Conservation (phyloP, 1,140 invertebrate species). For the Neodiprion virginianus region DNA sequence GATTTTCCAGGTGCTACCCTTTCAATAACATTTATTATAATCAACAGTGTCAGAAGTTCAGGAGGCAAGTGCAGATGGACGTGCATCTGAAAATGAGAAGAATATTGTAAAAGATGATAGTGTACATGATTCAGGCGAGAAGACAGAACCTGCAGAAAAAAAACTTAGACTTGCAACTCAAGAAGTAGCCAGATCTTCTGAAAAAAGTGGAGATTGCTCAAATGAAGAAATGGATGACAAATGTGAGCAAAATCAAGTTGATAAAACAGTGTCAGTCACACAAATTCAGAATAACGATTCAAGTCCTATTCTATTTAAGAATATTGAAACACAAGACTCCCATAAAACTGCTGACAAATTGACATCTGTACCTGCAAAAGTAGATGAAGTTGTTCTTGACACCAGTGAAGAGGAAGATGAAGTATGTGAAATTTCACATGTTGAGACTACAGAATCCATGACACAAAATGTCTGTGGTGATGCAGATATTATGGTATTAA, state of each 20-base stretch:
- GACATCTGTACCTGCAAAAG: conserved; percentile 19
- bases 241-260: neutral
- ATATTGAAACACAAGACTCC: conserved; percentile 32
- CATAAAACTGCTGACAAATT: conserved; percentile 30
- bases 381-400: conserved; percentile 46
- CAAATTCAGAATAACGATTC: conserved; percentile 17
- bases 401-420: conserved; percentile 52
- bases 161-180: neutral
- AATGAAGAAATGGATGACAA: neutral
- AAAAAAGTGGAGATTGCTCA: neutral
- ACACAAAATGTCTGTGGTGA: conserved; percentile 35
- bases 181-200: neutral
- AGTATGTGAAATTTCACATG: conserved; percentile 36
- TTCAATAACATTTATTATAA: too few species aligned
- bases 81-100: too few species aligned
- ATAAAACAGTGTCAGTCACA: neutral
- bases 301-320: conserved; percentile 5
- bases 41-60: too few species aligned
- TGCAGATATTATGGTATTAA: conserved; percentile 26
- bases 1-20: too few species aligned
- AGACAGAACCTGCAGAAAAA: neutral
- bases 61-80: too few species aligned
- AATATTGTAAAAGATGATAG: too few species aligned
- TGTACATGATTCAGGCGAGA: too few species aligned
- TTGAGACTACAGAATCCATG: conserved; percentile 44